Conservation (phyloP, 2,113 vertebrate genomes). For the Oreochromis tanganicae region DNA sequence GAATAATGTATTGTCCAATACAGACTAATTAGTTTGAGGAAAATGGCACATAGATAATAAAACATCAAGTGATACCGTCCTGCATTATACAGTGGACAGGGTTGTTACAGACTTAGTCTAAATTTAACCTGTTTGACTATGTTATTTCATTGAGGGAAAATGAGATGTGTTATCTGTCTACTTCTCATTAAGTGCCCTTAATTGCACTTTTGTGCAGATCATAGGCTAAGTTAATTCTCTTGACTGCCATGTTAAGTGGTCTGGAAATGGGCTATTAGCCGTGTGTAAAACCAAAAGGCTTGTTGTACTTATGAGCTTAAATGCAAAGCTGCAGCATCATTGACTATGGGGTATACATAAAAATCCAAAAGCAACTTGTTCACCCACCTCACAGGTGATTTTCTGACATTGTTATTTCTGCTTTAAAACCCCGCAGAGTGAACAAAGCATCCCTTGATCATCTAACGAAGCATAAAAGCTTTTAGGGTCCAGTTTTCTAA, state of each 20-base stretch:
- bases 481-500: background rate
- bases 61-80: background rate
- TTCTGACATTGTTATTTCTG: background rate
- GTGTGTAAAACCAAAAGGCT: background rate
- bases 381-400: background rate
- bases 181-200: background rate
- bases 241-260: background rate
- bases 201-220: background rate
- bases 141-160: background rate
- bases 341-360: background rate
- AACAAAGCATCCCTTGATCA: background rate
- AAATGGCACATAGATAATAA: background rate
- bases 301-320: background rate
- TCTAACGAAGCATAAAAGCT: background rate
- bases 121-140: background rate
- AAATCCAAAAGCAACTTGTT: background rate
- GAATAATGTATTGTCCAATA: background rate
- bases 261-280: background rate
- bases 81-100: background rate
- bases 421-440: background rate
- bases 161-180: background rate
- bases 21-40: background rate
- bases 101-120: background rate
- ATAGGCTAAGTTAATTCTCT: background rate
- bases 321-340: background rate